A percentile compares a stretch with the other conserved stretches of the same genome.
Conservation (phyloP, 2,797 vertebrate genomes). For the Molossus molossus region DNA sequence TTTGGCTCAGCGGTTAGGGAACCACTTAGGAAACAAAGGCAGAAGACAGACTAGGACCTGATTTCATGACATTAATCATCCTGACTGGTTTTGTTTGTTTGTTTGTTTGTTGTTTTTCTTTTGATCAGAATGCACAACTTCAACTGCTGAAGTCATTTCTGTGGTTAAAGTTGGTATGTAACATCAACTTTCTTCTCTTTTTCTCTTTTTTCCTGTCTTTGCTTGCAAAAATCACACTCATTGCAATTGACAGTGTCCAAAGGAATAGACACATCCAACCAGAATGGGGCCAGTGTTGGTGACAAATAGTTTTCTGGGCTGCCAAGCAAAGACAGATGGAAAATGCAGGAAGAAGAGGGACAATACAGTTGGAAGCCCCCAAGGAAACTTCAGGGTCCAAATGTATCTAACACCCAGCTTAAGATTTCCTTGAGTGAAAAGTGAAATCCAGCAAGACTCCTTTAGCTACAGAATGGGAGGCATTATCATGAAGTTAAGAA, state of each 20-base stretch:
- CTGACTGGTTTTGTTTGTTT: neutral
- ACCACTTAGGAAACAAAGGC: neutral
- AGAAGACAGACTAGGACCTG: neutral
- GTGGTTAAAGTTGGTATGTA: conserved; percentile 91
- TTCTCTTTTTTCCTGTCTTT: neutral
- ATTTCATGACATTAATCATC: neutral
- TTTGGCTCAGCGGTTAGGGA: neutral
- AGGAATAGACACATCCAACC: conserved; percentile 11
- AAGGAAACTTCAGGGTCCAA: neutral
- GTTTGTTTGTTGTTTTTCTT: neutral
- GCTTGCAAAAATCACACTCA: conserved; percentile 49
- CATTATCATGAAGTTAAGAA: neutral
- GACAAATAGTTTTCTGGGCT: conserved; percentile 24
- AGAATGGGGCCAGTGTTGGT: neutral
- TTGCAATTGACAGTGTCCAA: conserved; percentile 44
- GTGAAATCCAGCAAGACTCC: neutral
- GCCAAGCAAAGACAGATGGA: conserved; percentile 25
- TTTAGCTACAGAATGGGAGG: neutral
- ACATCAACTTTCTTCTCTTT: conserved; percentile 58
- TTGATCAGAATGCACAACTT: conserved; percentile 91
- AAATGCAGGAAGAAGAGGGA: conserved; percentile 6
- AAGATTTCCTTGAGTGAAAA: neutral
- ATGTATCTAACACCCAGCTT: neutral
- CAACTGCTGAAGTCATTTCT: conserved; percentile 93
- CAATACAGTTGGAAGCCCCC: neutral